These are phyloP conservation scores for Todiramphus saurophagus DNA, from an alignment of 2,113 vertebrate species.

Conservation along the genomic window DNA sequence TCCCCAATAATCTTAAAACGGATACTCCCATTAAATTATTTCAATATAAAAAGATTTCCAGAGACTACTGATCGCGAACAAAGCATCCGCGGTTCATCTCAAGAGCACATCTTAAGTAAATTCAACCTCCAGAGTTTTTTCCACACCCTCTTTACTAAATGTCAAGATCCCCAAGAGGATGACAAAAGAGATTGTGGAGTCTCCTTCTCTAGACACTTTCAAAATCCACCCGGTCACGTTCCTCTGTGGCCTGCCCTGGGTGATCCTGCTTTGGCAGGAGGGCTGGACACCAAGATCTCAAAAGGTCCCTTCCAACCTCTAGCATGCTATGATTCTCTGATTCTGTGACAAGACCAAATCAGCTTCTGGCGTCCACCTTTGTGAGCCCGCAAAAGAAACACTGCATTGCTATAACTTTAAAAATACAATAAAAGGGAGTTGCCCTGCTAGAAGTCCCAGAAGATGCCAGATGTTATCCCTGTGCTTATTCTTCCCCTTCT, in stretches of 20 bases:
- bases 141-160: background rate
- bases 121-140: background rate
- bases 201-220: too few species aligned
- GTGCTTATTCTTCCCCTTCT: background rate
- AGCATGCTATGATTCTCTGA: too few species aligned
- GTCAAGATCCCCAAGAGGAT: background rate
- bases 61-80: background rate
- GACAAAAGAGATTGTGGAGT: too few species aligned
- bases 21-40: background rate
- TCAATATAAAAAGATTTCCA: background rate
- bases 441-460: background rate
- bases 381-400: background rate
- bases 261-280: too few species aligned
- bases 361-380: background rate
- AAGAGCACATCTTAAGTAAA: background rate
- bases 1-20: background rate
- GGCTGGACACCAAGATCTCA: too few species aligned
- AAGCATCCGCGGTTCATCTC: background rate
- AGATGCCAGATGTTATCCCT: background rate
- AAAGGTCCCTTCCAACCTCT: too few species aligned
- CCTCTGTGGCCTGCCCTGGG: too few species aligned
- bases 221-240: too few species aligned
- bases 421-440: background rate
- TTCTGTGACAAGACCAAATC: background rate
- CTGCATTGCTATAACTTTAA: background rate